Conservation (phyloP, 2,797 vertebrate species). For the Enteromius thamalakanensis region DNA sequence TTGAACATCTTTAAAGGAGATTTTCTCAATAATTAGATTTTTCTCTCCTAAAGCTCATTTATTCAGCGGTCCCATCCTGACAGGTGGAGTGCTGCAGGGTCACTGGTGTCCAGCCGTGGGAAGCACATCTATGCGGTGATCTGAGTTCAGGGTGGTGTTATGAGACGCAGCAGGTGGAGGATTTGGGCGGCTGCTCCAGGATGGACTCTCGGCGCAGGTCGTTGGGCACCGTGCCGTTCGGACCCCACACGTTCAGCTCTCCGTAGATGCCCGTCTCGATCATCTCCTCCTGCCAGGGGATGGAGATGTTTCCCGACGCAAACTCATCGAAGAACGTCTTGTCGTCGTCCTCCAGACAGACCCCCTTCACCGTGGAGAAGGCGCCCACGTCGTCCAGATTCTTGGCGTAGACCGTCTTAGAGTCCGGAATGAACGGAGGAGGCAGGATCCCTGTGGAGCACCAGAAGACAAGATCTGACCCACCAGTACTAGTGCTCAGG, state of each 20-base stretch:
- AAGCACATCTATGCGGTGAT: background rate
- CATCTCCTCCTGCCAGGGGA: constrained; percentile 94
- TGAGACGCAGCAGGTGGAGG: constrained; percentile 84
- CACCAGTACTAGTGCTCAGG: background rate
- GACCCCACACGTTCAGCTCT: constrained; percentile 85
- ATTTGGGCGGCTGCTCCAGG: constrained; percentile 78
- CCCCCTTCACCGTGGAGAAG: constrained; percentile 87
- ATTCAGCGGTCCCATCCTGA: too few species aligned
- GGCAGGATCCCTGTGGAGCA: constrained; percentile 79
- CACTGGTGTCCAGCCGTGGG: background rate
- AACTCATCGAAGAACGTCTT: constrained; percentile 86
- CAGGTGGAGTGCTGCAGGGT: too few species aligned
- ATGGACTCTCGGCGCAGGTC: constrained; percentile 82
- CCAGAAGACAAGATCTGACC: background rate
- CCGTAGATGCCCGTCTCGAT: constrained; percentile 86
- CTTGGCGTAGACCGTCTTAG: constrained; percentile 88
- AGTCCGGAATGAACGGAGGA: constrained; percentile 86
- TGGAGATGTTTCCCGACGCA: constrained; percentile 83
- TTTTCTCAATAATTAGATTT: background rate
- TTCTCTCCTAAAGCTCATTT: background rate
- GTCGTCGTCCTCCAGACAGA: constrained; percentile 80
- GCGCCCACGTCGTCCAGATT: constrained; percentile 86
- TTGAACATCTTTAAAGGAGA: background rate
- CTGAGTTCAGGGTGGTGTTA: constrained; percentile 52
- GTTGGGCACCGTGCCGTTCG: constrained; percentile 75